Conservation (phyloP, 2,797 vertebrate species). For the Pipistrellus kuhlii region DNA sequence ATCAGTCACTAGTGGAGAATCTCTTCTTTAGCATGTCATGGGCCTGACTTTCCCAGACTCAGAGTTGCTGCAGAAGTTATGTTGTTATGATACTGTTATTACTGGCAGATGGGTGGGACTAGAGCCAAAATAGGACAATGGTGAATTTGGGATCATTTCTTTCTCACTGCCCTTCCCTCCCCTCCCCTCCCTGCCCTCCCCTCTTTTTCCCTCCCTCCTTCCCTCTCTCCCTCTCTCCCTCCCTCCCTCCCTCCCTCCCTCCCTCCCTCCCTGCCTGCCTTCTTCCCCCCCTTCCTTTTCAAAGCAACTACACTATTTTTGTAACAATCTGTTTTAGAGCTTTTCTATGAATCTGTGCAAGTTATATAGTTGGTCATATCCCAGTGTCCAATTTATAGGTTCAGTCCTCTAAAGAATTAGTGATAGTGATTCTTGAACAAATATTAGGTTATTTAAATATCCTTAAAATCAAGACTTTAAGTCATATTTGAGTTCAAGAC, state of each 20-base stretch:
- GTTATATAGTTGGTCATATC: not conserved
- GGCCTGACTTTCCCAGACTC: not conserved
- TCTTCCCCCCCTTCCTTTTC: not conserved
- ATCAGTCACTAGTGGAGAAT: not conserved
- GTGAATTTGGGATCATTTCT: not conserved
- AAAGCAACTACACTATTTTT: not conserved
- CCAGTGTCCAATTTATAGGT: not conserved
- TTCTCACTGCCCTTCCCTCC: not conserved
- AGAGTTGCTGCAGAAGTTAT: not conserved
- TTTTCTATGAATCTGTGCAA: constrained; percentile 19
- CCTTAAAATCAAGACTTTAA: constrained; percentile 27
- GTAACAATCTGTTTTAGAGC: not conserved
- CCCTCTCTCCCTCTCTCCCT: not conserved
- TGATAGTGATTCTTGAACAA: not conserved
- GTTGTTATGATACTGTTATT: not conserved
- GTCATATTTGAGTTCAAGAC: not conserved
- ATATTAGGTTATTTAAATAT: constrained; percentile 37
- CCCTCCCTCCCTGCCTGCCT: not conserved
- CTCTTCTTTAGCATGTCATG: not conserved
- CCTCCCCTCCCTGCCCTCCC: not conserved
- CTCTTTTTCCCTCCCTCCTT: not conserved
- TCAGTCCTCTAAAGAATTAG: not conserved
- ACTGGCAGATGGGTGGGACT: not conserved
- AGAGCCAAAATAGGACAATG: not conserved
- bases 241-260: not conserved